Percentiles rank a stretch among this genome's conserved stretches.
Evolutionary conservation across 2,113 vertebrate species (phyloP).

Genomic region (Aspidoscelis tigris): DNA sequence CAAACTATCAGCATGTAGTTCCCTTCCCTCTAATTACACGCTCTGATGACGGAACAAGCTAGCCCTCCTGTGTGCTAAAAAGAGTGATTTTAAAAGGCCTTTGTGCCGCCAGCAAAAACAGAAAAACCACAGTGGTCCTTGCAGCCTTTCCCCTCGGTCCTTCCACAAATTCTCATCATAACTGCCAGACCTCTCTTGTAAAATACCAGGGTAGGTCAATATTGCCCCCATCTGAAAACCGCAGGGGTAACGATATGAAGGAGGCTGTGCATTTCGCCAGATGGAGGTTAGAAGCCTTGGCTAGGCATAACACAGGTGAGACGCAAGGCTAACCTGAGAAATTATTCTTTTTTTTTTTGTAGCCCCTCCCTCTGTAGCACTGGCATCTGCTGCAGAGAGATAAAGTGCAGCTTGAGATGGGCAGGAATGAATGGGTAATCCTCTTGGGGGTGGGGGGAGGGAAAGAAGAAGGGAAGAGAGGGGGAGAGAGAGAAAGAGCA

Average conservation of each 20-base stretch:
- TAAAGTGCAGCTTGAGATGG: background rate
- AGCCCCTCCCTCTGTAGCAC: too few species aligned
- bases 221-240: rapidly evolving
- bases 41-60: constrained; percentile 61
- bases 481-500: background rate
- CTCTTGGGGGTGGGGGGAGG: background rate
- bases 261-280: rapidly evolving
- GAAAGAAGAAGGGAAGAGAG: background rate
- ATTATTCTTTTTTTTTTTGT: background rate
- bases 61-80: constrained; percentile 41
- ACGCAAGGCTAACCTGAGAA: background rate
- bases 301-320: background rate
- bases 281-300: background rate
- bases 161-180: background rate
- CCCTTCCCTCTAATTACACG: constrained; percentile 54
- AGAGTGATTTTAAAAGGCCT: constrained; percentile 40
- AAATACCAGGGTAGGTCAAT: background rate
- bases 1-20: constrained; percentile 51
- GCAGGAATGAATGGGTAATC: background rate
- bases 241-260: rapidly evolving
- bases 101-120: constrained; percentile 8
- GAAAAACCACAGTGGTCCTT: constrained; percentile 5
- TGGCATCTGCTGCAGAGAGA: constrained; percentile 13
- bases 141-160: background rate
- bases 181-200: background rate